Conservation (phyloP, 2,113 vertebrate genomes). For the Spilogale gracilis region DNA sequence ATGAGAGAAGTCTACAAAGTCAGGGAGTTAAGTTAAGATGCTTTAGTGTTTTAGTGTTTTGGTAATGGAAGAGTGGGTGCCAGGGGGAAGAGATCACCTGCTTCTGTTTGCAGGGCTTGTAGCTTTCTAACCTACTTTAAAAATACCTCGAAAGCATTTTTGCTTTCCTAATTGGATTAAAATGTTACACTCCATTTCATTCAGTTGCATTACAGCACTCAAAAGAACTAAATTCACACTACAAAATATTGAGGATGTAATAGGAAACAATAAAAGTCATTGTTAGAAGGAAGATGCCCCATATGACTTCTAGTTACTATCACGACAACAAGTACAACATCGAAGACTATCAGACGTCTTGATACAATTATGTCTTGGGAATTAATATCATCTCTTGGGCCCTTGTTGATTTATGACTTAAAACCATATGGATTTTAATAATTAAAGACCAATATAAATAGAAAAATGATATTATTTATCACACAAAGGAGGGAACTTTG, state of each 20-base stretch:
- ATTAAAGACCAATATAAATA: not conserved
- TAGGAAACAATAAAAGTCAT: not conserved
- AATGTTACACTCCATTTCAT: not conserved
- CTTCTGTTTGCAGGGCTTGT: not conserved
- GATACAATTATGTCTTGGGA: not conserved
- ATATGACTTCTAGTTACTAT: not conserved
- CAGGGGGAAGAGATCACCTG: not conserved
- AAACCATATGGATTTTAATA: not conserved
- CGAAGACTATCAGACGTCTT: not conserved
- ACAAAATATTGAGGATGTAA: not conserved
- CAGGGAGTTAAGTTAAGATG: not conserved
- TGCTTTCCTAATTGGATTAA: conserved; percentile 28
- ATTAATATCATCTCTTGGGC: not conserved
- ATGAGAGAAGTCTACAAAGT: not conserved
- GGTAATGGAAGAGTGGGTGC: not conserved
- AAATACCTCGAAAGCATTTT: conserved; percentile 13
- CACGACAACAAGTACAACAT: not conserved
- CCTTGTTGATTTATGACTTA: not conserved
- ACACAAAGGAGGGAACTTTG: not conserved
- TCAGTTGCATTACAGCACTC: not conserved
- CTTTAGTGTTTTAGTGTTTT: not conserved
- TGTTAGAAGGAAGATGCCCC: not conserved
- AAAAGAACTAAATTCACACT: not conserved
- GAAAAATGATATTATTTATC: not conserved
- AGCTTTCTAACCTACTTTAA: not conserved